Base-by-base conservation (phyloP, 2,797 vertebrate species). In the Discoglossus pictus region DNA sequence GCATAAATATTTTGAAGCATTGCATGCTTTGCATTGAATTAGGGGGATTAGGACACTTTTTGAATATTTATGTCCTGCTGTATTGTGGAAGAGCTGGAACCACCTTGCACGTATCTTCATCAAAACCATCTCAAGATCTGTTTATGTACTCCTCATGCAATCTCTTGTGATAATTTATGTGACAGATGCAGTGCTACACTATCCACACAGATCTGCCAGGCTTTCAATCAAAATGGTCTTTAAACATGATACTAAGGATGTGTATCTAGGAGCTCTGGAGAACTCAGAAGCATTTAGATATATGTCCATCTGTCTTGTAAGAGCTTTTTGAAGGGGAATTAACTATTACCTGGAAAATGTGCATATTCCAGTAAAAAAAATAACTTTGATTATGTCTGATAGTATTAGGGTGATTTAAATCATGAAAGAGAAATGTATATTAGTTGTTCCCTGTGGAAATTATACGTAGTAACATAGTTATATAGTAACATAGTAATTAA, bases 11-110 rank as follows among this genome's bases (percentile, higher is more conserved):
- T 53, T 66, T 18, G 21, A n/a, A 79, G 53, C 70, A 59, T 51
- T 64, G 50, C 76, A 63, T 54, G 58, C 25, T 61, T 61, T 53
- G 6, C 67, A 73, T 68, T 43, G 46, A 80, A 80, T 72, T 68
- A 63, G 71, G 47, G 27, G 51, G 68, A 83, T 82, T 79, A 84
- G n/a, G 55, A 56, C 55, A 47, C 68, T 34, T 40, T 59, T 44
- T 56, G 46, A 79, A 75, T 63, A 46, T 82, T 76, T 80, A 51
- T 48, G 7, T 51, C 54, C 71, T 44, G 5, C 47, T 73, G 6
- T 1, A 3, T 4, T 9, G 7, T 61, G 17, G 16, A 73, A 63
- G 54, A 67, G 52, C 47, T 64, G 68, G 61, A 71, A 17, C 52
- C 60, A 75, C 53, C 44, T 60, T 48, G 61, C 52, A 59, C 60